Conservation (phyloP, 2,888 invertebrate species). For the Heliconius cydno region DNA sequence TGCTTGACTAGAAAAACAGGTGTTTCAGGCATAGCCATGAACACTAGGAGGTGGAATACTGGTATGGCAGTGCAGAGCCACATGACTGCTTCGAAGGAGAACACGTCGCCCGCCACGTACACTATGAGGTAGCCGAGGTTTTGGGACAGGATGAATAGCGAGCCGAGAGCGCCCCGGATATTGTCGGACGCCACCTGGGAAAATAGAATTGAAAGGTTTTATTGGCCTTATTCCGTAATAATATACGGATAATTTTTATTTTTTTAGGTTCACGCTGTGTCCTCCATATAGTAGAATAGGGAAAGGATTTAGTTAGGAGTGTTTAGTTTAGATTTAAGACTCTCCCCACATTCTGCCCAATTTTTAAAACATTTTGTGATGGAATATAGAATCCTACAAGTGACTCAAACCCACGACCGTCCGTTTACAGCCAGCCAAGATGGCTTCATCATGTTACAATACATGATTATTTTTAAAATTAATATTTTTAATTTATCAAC, state of each 20-base stretch:
- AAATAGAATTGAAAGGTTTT: not conserved
- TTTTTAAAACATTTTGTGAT: too few relatives aligned
- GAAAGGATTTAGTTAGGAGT: too few relatives aligned
- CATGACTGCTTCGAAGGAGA: conserved; percentile 70
- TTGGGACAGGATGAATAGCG: conserved; percentile 76
- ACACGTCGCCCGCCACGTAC: conserved; percentile 72
- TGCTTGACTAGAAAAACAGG: conserved; percentile 78
- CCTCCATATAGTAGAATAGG: too few relatives aligned
- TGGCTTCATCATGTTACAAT: too few relatives aligned
- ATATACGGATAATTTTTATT: not conserved
- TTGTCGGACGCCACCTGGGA: conserved; percentile 74
- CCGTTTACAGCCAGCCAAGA: too few relatives aligned
- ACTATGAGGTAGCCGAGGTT: conserved; percentile 77
- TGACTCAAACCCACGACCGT: too few relatives aligned
- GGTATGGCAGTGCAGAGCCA: conserved; percentile 76
- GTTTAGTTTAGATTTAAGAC: too few relatives aligned
- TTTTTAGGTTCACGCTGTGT: not conserved
- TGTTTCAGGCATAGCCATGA: conserved; percentile 78
- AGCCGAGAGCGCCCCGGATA: conserved; percentile 75
- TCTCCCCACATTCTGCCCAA: too few relatives aligned
- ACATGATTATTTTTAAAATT: too few relatives aligned
- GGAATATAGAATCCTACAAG: too few relatives aligned
- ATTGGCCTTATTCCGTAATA: not conserved
- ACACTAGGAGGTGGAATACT: conserved; percentile 64
- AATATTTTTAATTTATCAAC: too few relatives aligned